These are phyloP conservation scores for Lacanobia oleracea DNA, from an alignment of 2,888 invertebrate genomes.

Conservation along the genomic window DNA sequence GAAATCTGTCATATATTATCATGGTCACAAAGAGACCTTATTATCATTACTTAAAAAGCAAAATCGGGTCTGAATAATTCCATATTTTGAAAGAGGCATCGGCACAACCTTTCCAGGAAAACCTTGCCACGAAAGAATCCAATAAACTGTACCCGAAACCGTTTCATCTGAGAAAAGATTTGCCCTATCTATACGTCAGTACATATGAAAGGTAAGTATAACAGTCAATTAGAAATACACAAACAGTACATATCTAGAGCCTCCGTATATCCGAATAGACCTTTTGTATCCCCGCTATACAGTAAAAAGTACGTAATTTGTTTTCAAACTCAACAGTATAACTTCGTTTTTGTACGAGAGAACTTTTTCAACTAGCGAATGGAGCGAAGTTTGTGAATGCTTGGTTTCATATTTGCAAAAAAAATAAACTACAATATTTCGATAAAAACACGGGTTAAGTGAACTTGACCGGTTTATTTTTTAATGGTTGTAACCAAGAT, in stretches of 20 bases:
- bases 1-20: not conserved
- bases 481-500: not conserved
- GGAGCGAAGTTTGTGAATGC: slow-evolving; percentile 37
- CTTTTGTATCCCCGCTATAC: slow-evolving; percentile 25
- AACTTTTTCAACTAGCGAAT: slow-evolving; percentile 54
- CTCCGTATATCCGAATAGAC: slow-evolving; percentile 13
- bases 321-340: slow-evolving; percentile 47
- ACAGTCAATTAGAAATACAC: slow-evolving; percentile 51
- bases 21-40: not conserved
- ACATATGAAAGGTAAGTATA: slow-evolving; percentile 36
- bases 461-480: slow-evolving; percentile 2
- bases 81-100: slow-evolving; percentile 28
- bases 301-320: slow-evolving; percentile 40
- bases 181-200: slow-evolving; percentile 27
- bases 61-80: slow-evolving; percentile 18
- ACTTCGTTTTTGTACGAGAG: slow-evolving; percentile 40
- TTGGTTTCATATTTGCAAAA: slow-evolving; percentile 47
- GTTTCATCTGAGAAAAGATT: slow-evolving; percentile 23
- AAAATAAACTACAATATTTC: slow-evolving; percentile 28
- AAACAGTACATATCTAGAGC: slow-evolving; percentile 28
- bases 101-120: slow-evolving; percentile 39
- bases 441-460: slow-evolving; percentile 3
- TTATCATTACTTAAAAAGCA: slow-evolving; percentile 10
- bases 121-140: slow-evolving; percentile 26
- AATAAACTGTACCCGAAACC: slow-evolving; percentile 39